Conservation (phyloP, 2,113 vertebrate species). For the Chelonoidis abingdonii region DNA sequence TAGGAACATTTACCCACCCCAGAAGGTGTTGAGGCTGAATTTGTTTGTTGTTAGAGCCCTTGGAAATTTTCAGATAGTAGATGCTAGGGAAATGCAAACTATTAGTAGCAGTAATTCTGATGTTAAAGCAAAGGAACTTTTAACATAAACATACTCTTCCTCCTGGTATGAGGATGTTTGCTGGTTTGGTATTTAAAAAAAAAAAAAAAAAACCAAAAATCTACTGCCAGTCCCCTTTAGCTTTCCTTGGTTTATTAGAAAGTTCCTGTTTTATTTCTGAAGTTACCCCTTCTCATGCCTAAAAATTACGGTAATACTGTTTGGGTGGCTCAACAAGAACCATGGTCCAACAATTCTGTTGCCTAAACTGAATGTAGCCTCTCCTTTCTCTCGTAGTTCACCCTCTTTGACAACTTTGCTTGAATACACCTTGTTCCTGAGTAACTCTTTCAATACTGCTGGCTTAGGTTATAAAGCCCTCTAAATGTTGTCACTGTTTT, state of each 20-base stretch:
- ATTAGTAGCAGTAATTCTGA: not conserved
- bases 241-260: not conserved
- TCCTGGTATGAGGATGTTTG: not conserved
- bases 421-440: not conserved
- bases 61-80: not conserved
- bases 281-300: not conserved
- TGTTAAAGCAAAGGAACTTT: not conserved
- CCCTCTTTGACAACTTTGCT: not conserved
- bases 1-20: not conserved
- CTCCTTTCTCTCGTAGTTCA: not conserved
- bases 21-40: not conserved
- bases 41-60: not conserved
- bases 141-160: not conserved
- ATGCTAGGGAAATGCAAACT: not conserved
- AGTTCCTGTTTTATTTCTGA: not conserved
- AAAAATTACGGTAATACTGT: not conserved
- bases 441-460: not conserved
- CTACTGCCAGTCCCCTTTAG: not conserved
- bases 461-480: not conserved
- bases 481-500: not conserved
- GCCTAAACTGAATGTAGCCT: accelerated
- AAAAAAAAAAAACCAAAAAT: no score
- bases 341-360: not conserved
- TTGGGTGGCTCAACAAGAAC: not conserved
- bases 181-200: not conserved